phyloP scores from a whole-genome alignment of 2,113 vertebrate genomes.

The Phalacrocorax pelagicus region DNA sequence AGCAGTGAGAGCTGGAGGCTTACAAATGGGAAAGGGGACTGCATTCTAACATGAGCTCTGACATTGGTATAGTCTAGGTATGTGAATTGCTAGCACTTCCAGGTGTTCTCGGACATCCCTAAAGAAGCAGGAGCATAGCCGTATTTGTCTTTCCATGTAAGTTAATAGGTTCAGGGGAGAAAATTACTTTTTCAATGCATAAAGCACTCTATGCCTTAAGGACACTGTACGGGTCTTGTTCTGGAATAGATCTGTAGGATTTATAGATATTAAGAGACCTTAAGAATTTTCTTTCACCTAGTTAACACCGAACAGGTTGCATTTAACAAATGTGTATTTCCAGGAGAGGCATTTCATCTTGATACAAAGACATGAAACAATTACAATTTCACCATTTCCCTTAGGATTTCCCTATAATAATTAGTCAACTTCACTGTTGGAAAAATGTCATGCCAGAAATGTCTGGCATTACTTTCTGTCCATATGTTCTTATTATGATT shows the following conservation, averaged over 20 bases:
- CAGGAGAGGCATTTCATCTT: neutral
- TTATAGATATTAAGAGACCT: neutral
- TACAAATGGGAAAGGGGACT: neutral
- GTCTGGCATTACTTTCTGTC: conserved; percentile 14
- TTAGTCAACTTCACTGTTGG: neutral
- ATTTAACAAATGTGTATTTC: neutral
- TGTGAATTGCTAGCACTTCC: neutral
- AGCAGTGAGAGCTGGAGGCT: neutral
- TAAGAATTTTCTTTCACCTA: neutral
- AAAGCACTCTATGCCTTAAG: neutral
- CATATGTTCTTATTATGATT: conserved; percentile 34
- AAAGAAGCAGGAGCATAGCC: neutral
- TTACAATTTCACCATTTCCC: neutral
- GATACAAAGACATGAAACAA: conserved; percentile 25
- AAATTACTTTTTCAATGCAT: neutral
- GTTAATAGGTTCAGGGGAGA: neutral
- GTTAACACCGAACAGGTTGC: neutral
- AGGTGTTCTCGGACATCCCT: neutral
- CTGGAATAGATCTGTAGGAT: neutral
- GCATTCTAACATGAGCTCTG: neutral
- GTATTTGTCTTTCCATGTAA: neutral
- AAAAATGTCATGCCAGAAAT: conserved; percentile 9
- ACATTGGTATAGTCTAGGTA: neutral
- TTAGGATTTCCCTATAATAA: conserved; percentile 7
- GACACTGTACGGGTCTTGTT: neutral